A percentile compares a stretch with the other conserved stretches of the same genome.
Evolutionary conservation across 2,113 vertebrate species (phyloP).

Genomic region (Apteryx owenii): DNA sequence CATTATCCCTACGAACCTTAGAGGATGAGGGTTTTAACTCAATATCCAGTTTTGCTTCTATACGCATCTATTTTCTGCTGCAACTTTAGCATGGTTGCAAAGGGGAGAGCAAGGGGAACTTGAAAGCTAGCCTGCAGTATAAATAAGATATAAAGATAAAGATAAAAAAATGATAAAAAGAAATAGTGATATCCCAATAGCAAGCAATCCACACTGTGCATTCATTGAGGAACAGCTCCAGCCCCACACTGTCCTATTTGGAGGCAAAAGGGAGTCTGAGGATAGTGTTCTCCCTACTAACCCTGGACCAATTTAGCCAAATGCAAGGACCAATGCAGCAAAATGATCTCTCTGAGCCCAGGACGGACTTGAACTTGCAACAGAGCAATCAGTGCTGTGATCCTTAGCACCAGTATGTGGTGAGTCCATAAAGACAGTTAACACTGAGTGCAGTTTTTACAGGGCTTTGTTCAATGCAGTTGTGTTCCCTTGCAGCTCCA

Average conservation of each 20-base stretch:
- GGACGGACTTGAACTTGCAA: not conserved
- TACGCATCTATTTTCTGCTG: rapidly evolving
- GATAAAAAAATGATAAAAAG: not conserved
- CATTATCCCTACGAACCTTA: not conserved
- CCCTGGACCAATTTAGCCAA: not conserved
- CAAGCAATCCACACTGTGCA: not conserved
- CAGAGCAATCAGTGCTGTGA: not conserved
- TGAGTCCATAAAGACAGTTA: not conserved
- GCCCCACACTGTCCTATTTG: too few relatives aligned
- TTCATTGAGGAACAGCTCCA: not conserved
- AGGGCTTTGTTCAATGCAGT: not conserved
- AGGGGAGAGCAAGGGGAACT: not conserved
- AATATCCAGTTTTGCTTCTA: not conserved
- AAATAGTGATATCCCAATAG: not conserved
- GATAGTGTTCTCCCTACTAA: not conserved
- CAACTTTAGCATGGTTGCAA: not conserved
- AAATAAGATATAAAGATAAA: too few relatives aligned
- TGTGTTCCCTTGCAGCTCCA: not conserved
- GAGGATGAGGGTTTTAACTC: not conserved
- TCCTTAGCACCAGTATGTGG: not conserved
- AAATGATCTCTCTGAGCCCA: not conserved
- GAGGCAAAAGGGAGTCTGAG: not conserved
- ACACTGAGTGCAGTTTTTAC: not conserved
- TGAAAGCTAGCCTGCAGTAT: not conserved
- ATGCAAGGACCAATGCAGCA: not conserved